These are phyloP conservation scores for Camelus bactrianus DNA, from an alignment of 2,113 vertebrate genomes.

Conservation along the genomic window DNA sequence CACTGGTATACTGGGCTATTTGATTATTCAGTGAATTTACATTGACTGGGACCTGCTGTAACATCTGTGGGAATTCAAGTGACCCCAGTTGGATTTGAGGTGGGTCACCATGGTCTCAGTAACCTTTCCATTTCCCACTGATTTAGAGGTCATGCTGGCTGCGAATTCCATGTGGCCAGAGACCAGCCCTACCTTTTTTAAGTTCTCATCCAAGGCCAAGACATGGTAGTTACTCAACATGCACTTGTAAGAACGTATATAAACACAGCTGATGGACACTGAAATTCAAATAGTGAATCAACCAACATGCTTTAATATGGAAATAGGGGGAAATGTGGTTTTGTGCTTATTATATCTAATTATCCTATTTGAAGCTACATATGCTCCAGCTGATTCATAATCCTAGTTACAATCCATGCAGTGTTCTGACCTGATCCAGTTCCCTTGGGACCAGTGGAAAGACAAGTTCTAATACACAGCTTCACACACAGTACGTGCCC, in stretches of 20 bases:
- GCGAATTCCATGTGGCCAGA: not conserved
- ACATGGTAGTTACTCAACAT: not conserved
- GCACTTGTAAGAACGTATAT: not conserved
- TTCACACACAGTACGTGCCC: not conserved
- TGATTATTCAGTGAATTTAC: not conserved
- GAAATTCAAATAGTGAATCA: slow-evolving; percentile 9
- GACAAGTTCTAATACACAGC: not conserved
- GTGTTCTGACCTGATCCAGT: not conserved
- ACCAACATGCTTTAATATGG: not conserved
- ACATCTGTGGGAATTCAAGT: not conserved
- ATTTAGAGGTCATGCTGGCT: not conserved
- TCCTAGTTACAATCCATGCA: not conserved
- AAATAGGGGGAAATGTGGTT: not conserved
- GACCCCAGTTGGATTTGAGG: not conserved
- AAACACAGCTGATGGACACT: not conserved
- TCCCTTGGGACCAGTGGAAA: not conserved
- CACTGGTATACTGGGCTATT: not conserved
- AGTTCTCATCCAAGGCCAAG: not conserved
- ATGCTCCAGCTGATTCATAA: not conserved
- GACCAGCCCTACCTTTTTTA: not conserved
- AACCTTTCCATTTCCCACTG: not conserved
- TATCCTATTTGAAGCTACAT: not conserved
- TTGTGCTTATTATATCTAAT: not conserved
- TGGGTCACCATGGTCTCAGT: not conserved
- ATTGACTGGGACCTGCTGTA: not conserved